These are phyloP conservation scores for Amblyornis subalaris DNA, from an alignment of 2,113 vertebrate species.

Conservation along the genomic window DNA sequence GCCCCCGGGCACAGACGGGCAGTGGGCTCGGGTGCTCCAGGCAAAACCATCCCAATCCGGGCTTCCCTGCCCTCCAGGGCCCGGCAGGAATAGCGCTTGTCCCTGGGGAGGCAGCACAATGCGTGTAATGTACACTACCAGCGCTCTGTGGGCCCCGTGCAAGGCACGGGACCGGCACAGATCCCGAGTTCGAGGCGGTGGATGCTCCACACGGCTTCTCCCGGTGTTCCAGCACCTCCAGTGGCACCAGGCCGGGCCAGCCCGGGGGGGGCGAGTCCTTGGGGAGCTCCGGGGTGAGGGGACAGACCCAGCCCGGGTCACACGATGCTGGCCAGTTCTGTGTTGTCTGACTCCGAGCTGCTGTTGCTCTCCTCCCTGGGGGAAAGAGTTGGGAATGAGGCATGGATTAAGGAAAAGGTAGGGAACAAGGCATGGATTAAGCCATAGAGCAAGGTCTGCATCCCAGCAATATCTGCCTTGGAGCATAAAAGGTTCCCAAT, in stretches of 20 bases:
- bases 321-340: slow-evolving; percentile 78
- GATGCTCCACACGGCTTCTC: neutral
- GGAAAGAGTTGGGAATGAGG: neutral
- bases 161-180: neutral
- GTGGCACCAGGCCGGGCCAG: neutral
- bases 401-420: neutral
- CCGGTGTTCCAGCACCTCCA: neutral
- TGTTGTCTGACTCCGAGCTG: slow-evolving; percentile 75
- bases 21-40: neutral
- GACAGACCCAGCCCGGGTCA: neutral
- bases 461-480: rapidly evolving
- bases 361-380: slow-evolving; percentile 63
- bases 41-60: neutral
- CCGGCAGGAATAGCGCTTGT: neutral
- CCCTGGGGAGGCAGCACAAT: neutral
- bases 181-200: rapidly evolving
- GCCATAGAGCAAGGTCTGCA: neutral
- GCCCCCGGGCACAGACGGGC: neutral
- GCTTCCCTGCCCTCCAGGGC: neutral
- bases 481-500: neutral
- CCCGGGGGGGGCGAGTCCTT: neutral
- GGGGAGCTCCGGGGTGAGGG: neutral
- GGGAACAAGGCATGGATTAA: neutral
- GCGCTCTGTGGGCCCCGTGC: neutral
- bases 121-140: slow-evolving; percentile 33